Conservation (phyloP, 2,888 invertebrate genomes). For the Parelbella ahira region DNA sequence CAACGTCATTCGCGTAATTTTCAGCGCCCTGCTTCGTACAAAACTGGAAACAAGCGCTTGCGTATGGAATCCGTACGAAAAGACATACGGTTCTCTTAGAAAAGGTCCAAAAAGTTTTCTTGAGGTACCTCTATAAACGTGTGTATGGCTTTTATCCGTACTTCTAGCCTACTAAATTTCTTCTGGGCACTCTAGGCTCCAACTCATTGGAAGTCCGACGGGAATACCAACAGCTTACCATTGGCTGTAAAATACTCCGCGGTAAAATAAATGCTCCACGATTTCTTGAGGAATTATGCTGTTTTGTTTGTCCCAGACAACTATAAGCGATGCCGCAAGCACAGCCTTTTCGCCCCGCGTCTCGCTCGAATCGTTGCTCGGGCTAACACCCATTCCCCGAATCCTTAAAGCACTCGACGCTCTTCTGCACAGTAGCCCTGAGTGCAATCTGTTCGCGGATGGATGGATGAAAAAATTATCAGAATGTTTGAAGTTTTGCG, state of each 20-base stretch:
- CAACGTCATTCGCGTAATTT: neutral
- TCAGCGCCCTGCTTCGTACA: neutral
- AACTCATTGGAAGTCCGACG: slow-evolving; percentile 13
- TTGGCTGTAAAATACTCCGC: slow-evolving; percentile 3
- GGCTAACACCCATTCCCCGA: no score
- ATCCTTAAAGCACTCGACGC: no score
- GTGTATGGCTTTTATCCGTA: slow-evolving; percentile 7
- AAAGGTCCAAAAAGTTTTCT: slow-evolving; percentile 8
- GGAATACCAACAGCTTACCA: neutral
- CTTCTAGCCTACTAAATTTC: slow-evolving; percentile 18
- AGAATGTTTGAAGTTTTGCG: no score
- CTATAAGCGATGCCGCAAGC: neutral
- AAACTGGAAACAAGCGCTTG: slow-evolving; percentile 6
- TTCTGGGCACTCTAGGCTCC: slow-evolving; percentile 8
- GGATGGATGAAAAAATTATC: no score
- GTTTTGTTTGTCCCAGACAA: neutral
- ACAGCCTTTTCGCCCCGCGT: neutral
- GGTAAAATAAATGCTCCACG: neutral
- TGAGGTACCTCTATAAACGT: slow-evolving; percentile 6
- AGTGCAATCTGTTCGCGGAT: no score
- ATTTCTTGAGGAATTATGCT: neutral
- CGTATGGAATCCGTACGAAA: slow-evolving; percentile 2
- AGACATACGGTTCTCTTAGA: neutral
- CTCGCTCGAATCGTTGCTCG: no score
- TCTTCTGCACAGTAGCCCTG: no score